A percentile compares a stretch with the other conserved stretches of the same genome.
Conservation (phyloP, 1,140 invertebrate genomes). For the Cotesia glomerata region DNA sequence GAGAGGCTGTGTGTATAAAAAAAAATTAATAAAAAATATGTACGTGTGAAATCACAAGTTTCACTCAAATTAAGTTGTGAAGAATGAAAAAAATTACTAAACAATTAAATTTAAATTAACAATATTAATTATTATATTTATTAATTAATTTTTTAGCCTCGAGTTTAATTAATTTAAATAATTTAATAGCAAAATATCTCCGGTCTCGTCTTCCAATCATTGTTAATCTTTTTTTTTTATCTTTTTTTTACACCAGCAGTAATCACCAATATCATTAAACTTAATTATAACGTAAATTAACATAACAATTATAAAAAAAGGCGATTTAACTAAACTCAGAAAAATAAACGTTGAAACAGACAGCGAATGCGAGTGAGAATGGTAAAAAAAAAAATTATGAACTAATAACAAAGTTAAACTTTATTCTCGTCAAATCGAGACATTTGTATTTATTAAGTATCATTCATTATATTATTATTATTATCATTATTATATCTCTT, state of each 20-base stretch:
- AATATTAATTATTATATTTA: neutral
- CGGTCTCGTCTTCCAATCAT: conserved; percentile 22
- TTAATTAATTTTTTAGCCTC: neutral
- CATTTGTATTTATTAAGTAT: neutral
- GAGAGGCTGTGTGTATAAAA: no score
- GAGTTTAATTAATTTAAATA: neutral
- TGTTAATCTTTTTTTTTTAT: conserved; percentile 5
- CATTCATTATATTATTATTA: neutral
- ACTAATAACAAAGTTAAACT: neutral
- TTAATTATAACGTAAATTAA: neutral
- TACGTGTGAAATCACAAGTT: no score
- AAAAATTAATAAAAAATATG: no score
- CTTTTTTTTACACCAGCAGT: neutral
- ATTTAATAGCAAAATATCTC: neutral
- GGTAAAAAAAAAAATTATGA: neutral
- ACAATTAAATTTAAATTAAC: no score
- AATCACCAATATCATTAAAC: conserved; percentile 15
- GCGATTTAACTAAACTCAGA: neutral
- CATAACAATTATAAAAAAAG: neutral
- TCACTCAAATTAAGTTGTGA: no score
- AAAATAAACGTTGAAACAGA: neutral
- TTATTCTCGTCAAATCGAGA: neutral
- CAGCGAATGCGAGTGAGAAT: neutral
- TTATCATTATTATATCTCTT: neutral
- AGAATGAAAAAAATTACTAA: no score